Percentiles rank a stretch among this genome's conserved stretches.
phyloP scores from a whole-genome alignment of 2,888 invertebrate genomes.

The Stenurella melanura region DNA sequence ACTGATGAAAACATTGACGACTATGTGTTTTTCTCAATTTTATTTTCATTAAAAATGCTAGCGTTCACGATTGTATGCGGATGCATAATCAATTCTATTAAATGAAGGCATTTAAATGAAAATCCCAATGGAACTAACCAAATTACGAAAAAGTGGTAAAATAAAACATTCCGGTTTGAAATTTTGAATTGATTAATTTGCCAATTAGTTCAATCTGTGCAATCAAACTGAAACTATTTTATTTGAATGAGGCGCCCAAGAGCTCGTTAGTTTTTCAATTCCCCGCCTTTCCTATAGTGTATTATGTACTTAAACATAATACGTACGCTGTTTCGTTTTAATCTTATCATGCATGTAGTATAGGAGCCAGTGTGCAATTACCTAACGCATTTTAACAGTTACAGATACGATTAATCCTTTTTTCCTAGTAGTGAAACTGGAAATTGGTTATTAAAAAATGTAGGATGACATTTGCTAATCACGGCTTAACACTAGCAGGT shows the following conservation, averaged over 20 bases:
- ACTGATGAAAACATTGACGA: not conserved
- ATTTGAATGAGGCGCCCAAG: not conserved
- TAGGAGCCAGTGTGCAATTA: no score
- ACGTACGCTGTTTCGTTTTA: no score
- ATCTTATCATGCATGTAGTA: no score
- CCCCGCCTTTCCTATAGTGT: not conserved
- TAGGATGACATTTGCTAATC: no score
- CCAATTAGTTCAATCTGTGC: conserved; percentile 9
- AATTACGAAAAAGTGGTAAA: conserved; percentile 23
- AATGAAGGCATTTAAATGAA: conserved; percentile 17
- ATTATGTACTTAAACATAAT: no score
- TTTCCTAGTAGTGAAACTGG: no score
- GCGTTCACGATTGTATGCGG: not conserved
- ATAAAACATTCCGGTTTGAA: not conserved
- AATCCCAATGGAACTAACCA: conserved; percentile 24
- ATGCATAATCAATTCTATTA: conserved; percentile 30
- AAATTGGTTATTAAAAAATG: no score
- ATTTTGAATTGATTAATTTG: conserved; percentile 19
- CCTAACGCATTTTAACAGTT: no score
- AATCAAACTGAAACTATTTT: conserved; percentile 6
- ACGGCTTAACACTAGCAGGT: no score
- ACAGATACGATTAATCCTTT: no score
- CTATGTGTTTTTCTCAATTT: not conserved
- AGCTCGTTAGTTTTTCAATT: not conserved
- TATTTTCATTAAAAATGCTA: conserved; percentile 13